Conservation (phyloP, 2,113 vertebrate species). For the Sinocyclocheilus anophthalmus region DNA sequence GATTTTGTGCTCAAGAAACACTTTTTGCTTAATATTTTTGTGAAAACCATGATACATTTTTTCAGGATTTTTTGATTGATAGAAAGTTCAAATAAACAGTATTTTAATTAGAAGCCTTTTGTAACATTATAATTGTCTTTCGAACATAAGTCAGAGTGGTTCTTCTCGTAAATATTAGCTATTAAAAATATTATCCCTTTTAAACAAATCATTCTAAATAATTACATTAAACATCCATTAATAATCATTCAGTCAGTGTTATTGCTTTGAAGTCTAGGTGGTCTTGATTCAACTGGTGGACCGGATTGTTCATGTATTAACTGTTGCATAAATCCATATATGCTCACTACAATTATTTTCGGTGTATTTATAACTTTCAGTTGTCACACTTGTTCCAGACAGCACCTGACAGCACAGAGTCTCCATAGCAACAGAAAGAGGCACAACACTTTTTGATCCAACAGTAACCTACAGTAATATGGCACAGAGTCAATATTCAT, state of each 20-base stretch:
- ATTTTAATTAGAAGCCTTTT: too few relatives aligned
- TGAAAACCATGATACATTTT: too few relatives aligned
- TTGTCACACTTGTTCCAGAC: slow-evolving; percentile 1
- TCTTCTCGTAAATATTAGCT: neutral
- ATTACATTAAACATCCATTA: too few relatives aligned
- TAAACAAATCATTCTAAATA: too few relatives aligned
- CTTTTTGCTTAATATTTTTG: too few relatives aligned
- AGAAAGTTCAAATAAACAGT: too few relatives aligned
- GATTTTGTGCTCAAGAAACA: neutral
- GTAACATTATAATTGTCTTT: too few relatives aligned
- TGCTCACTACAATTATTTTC: neutral
- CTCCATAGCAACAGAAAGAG: slow-evolving; percentile 37
- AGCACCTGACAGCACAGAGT: slow-evolving; percentile 1
- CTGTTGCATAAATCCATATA: neutral
- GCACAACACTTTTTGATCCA: slow-evolving; percentile 22
- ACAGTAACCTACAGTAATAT: slow-evolving; percentile 19
- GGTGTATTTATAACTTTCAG: slow-evolving; percentile 11
- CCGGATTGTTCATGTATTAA: neutral
- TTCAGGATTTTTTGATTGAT: too few relatives aligned
- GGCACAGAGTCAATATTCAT: slow-evolving; percentile 56
- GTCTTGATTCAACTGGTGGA: neutral
- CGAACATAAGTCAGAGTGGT: neutral
- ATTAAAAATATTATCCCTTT: neutral
- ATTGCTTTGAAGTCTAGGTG: neutral
- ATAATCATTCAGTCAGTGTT: too few relatives aligned